Evolutionary conservation across 2,888 invertebrate species (phyloP).

Genomic region (Xestia c-nigrum): DNA sequence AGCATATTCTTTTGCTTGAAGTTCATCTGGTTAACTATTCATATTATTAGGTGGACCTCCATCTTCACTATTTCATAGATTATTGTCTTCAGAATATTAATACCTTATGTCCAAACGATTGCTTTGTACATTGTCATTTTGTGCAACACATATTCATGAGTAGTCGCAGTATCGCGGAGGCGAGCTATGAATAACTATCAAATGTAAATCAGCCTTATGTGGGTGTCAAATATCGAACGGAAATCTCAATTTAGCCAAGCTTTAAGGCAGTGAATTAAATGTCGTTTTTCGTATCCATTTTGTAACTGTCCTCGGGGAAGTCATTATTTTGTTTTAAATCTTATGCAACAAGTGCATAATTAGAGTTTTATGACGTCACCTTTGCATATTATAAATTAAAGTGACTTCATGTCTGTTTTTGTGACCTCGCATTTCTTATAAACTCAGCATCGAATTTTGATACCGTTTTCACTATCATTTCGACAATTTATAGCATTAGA

Average conservation of each 20-base stretch:
- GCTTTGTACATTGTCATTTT: constrained; percentile 54
- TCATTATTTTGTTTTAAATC: constrained; percentile 1
- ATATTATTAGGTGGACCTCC: neutral
- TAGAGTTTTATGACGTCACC: constrained; percentile 8
- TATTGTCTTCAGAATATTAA: constrained; percentile 30
- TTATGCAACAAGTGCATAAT: constrained; percentile 19
- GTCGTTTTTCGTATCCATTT: constrained; percentile 37
- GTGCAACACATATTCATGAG: constrained; percentile 70
- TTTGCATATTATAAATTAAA: neutral
- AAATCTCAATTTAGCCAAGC: constrained; percentile 72
- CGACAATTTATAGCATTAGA: too few relatives aligned
- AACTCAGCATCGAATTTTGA: neutral
- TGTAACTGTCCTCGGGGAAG: constrained; percentile 22
- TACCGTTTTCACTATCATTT: neutral
- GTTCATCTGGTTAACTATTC: neutral
- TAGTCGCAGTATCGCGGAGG: constrained; percentile 39
- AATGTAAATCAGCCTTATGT: constrained; percentile 74
- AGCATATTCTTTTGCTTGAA: neutral
- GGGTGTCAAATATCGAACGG: constrained; percentile 70
- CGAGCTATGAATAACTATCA: constrained; percentile 71
- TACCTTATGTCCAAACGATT: constrained; percentile 36
- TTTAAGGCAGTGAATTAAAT: constrained; percentile 31
- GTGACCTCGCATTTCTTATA: neutral
- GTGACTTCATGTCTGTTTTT: neutral
- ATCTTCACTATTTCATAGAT: constrained; percentile 8